Base-by-base conservation (phyloP, 1,140 invertebrate genomes). In the Psix sp. region DNA sequence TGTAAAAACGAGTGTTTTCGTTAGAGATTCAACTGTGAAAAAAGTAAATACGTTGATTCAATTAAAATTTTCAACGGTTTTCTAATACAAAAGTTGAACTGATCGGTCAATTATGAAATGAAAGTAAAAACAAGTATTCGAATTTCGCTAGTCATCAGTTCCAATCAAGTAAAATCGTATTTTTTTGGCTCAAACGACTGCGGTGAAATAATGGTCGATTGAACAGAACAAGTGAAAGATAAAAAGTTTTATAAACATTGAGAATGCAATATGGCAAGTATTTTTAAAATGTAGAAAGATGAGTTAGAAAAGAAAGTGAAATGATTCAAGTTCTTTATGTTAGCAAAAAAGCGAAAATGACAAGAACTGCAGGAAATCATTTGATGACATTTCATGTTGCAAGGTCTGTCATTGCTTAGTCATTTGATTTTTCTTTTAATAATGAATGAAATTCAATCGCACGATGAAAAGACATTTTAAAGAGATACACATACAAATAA, bases 301-400 rank as follows among this genome's bases (percentile, higher is more conserved):
- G 26, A 29, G 15, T 40, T 18, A 15, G 15, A 26, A 29, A 52
- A 40, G 36, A 52, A 40, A 40, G 35, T 40, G 35, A 52, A 52
- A 18, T 20, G 17, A 35, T 35, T 35, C 26, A 29, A 35, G 2
- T 14, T 35, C 11, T 35, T 35, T 35, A 5, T 35, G 13, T 11
- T 13, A 7, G 26, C 1, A 7, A 29, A 29, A 29, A 29, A 29
- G 26, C n/a, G 7, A 29, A 29, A 29, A 29, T 29, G n/a, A n/a
- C n/a, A n/a, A n/a, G n/a, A n/a, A n/a, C n/a, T n/a, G n/a, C n/a
- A n/a, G n/a, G n/a, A n/a, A n/a, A n/a, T n/a, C n/a, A n/a, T 29
- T n/a, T 29, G 26, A 7, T n/a, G 26, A 29, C 26, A 29, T 29
- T 29, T n/a, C 26, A n/a, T 29, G 7, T 29, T n/a, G n/a, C 26